These are phyloP conservation scores for Chionodraco myersi DNA, from an alignment of 2,113 vertebrate species.

Conservation along the genomic window DNA sequence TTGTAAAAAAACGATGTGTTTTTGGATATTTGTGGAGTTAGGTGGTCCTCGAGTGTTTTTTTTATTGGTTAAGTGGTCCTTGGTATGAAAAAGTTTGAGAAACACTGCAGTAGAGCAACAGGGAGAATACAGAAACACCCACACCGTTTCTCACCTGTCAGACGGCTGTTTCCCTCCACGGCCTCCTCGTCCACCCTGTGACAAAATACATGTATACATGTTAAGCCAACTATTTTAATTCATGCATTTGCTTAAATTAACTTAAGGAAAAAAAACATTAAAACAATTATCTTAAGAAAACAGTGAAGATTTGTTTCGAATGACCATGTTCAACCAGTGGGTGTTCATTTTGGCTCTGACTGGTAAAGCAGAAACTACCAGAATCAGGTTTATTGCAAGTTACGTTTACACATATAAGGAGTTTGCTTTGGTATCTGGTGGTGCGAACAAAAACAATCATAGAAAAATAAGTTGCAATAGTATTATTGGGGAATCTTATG, in stretches of 20 bases:
- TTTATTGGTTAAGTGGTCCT: too few species aligned
- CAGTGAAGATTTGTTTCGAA: background rate
- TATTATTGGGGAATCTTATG: too few species aligned
- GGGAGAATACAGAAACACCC: background rate
- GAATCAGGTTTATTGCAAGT: too few species aligned
- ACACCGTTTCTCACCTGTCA: constrained; percentile 69
- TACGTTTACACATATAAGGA: too few species aligned
- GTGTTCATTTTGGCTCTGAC: background rate
- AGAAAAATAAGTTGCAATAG: too few species aligned
- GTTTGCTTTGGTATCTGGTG: too few species aligned
- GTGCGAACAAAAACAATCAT: too few species aligned
- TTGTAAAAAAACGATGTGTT: too few species aligned
- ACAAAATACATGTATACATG: constrained; percentile 9
- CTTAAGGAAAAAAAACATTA: background rate
- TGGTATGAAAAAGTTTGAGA: too few species aligned
- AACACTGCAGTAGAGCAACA: background rate
- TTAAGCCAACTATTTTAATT: background rate
- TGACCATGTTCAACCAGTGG: background rate
- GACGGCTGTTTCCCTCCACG: constrained; percentile 69
- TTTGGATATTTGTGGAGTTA: too few species aligned
- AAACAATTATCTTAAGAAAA: too few species aligned
- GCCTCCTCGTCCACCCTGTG: constrained; percentile 73
- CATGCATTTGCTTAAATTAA: background rate
- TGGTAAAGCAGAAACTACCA: background rate
- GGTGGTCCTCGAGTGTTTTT: too few species aligned